Percentiles rank a stretch among this genome's conserved stretches.
phyloP scores from a whole-genome alignment of 2,113 vertebrate genomes.

The Gasterosteus nipponicus region DNA sequence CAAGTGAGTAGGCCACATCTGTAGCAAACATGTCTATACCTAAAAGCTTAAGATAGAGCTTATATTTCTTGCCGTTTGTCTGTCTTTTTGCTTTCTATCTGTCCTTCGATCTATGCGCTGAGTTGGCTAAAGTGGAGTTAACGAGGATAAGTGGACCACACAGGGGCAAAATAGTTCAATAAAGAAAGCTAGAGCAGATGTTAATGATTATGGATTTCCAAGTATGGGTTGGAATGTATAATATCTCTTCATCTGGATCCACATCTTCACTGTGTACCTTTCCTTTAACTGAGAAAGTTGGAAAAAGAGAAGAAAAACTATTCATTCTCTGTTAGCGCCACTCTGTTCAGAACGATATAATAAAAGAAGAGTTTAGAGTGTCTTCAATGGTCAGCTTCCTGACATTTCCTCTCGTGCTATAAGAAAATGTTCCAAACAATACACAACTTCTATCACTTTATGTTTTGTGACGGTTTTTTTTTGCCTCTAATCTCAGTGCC shows the following conservation, averaged over 20 bases:
- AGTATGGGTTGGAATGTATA: conserved; percentile 72
- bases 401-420: conserved; percentile 34
- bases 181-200: conserved; percentile 81
- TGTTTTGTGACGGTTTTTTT: conserved; percentile 65
- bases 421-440: conserved; percentile 53
- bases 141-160: conserved; percentile 83
- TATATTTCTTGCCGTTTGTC: conserved; percentile 43
- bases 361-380: conserved; percentile 19
- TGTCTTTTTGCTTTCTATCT: conserved; percentile 56
- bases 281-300: conserved; percentile 26
- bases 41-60: conserved; percentile 56
- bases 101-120: conserved; percentile 72
- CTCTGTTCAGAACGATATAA: conserved; percentile 33
- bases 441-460: conserved; percentile 62
- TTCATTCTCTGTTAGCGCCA: conserved; percentile 15
- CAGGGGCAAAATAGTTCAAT: conserved; percentile 80
- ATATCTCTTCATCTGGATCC: conserved; percentile 60
- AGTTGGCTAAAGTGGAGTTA: conserved; percentile 80
- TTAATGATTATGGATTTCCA: conserved; percentile 85
- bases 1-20: conserved; percentile 33
- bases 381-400: conserved; percentile 31
- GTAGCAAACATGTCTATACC: conserved; percentile 17
- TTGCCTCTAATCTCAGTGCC: conserved; percentile 65
- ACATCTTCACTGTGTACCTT: conserved; percentile 47
- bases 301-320: conserved; percentile 5